phyloP scores from a whole-genome alignment of 2,888 invertebrate genomes.

The Stenurella melanura region DNA sequence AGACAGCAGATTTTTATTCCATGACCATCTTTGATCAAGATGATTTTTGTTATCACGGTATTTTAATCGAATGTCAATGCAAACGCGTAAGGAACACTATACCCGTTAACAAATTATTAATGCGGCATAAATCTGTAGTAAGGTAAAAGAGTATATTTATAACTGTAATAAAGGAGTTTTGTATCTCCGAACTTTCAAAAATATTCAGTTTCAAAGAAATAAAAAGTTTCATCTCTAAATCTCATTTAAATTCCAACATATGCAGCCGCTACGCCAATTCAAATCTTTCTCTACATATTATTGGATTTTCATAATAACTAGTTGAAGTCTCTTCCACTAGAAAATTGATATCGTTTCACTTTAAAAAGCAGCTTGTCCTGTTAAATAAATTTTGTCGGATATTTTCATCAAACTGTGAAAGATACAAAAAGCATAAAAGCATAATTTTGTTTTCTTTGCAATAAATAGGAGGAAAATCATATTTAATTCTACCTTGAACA shows the following conservation, averaged over 20 bases:
- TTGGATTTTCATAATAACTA: conserved; percentile 50
- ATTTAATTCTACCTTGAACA: no score
- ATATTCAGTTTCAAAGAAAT: conserved; percentile 33
- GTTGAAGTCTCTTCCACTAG: conserved; percentile 32
- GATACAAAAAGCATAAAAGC: no score
- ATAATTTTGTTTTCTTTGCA: no score
- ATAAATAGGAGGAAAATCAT: no score
- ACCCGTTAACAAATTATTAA: neutral
- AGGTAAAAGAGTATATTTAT: conserved; percentile 17
- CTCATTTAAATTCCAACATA: conserved; percentile 41
- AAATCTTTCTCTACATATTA: conserved; percentile 45
- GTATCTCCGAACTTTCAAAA: conserved; percentile 23
- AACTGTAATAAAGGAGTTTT: conserved; percentile 20
- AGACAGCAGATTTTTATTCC: no score
- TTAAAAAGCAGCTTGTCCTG: neutral
- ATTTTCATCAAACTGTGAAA: neutral
- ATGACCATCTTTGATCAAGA: no score
- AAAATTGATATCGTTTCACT: conserved; percentile 46
- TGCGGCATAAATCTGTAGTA: conserved; percentile 1
- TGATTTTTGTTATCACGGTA: no score
- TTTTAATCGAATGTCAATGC: neutral
- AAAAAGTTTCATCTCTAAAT: conserved; percentile 26
- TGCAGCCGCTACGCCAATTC: conserved; percentile 43
- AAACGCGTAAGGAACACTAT: neutral
- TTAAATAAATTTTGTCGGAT: neutral